Percentiles rank a stretch among this genome's conserved stretches.
Conservation (phyloP, 2,888 invertebrate genomes). For the Theretra japonica region DNA sequence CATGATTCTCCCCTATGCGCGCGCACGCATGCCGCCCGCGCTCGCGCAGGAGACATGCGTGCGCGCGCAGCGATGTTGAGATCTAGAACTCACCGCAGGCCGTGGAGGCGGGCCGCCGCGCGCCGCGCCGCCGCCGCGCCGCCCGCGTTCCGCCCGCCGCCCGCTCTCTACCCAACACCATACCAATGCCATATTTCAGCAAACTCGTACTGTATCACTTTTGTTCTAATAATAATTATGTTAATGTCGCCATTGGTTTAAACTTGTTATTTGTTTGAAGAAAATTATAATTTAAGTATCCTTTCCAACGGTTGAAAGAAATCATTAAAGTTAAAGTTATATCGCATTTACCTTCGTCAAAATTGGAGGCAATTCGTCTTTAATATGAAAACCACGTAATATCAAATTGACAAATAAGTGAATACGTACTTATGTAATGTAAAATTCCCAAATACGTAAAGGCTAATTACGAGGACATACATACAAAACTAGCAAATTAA, state of each 20-base stretch:
- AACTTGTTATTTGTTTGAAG: not conserved
- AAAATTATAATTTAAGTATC: too few relatives aligned
- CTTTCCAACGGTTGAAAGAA: too few relatives aligned
- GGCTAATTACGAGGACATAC: not conserved
- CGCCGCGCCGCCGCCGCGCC: slow-evolving; percentile 48
- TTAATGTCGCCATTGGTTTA: too few relatives aligned
- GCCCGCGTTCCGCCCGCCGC: slow-evolving; percentile 50
- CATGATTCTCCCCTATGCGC: slow-evolving; percentile 84
- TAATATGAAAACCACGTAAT: too few relatives aligned
- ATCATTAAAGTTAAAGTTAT: too few relatives aligned
- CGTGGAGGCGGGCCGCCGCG: slow-evolving; percentile 53
- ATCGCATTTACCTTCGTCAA: too few relatives aligned
- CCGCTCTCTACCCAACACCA: slow-evolving; percentile 66
- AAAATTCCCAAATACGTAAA: not conserved
- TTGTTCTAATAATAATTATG: not conserved
- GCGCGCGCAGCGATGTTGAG: slow-evolving; percentile 84
- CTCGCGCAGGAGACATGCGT: slow-evolving; percentile 57
- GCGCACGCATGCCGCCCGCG: slow-evolving; percentile 66
- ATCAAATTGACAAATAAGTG: not conserved
- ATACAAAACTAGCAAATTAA: slow-evolving; percentile 19
- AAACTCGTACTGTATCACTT: not conserved
- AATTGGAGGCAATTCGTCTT: too few relatives aligned
- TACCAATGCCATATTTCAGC: slow-evolving; percentile 37
- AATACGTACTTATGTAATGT: not conserved
- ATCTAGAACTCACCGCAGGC: slow-evolving; percentile 83